Evolutionary conservation across 2,888 invertebrate species (phyloP), one percentile per base, ranked within the genome.

Genomic region (Scaptomyza polygonia): DNA sequence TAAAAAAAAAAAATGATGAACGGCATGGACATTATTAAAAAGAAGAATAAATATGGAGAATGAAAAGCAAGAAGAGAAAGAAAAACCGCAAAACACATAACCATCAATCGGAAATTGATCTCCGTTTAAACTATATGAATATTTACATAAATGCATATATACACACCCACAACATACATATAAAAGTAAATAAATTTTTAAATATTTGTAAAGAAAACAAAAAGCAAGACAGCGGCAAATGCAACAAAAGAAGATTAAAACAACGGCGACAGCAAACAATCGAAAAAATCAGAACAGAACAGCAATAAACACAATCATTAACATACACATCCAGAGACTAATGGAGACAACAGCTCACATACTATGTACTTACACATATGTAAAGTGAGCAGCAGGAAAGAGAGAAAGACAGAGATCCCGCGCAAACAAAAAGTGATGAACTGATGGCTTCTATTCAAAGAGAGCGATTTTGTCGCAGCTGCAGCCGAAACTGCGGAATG

Each of bases 71-170:
- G 4, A 40, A 63, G 14, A 34, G 53, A 36, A 51, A 55, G 18
- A 12, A 47, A 34, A 58, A 66, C 14, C 51, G 66, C 42, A 32
- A 48, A 32, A 67, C 56, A 70, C 18, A 43, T 40, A 79, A 73
- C 77, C 74, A 82, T 82, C 72, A 72, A 75, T 76, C 86, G 81
- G 86, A 85, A 72, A 69, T 74, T 85, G 81, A 82, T 82, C 86
- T 85, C 81, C 81, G 86, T 69, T 77, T 82, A 72, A 82, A 79
- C 75, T 79, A 79, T 77, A 79, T 79, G 53, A 67, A 81, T 71
- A 76, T 76, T 68, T 70, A 77, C 66, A 68, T 63, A 63, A 25
- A 25, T 70, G 75, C 66, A 68, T 63, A 63, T 47, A 56, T 59
- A 80, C 45, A 76, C 40, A 61, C 30, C 63, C 59, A 44, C 67